Evolutionary conservation across 1,140 invertebrate genomes (phyloP).

Genomic region (Acyrthosiphon pisum): DNA sequence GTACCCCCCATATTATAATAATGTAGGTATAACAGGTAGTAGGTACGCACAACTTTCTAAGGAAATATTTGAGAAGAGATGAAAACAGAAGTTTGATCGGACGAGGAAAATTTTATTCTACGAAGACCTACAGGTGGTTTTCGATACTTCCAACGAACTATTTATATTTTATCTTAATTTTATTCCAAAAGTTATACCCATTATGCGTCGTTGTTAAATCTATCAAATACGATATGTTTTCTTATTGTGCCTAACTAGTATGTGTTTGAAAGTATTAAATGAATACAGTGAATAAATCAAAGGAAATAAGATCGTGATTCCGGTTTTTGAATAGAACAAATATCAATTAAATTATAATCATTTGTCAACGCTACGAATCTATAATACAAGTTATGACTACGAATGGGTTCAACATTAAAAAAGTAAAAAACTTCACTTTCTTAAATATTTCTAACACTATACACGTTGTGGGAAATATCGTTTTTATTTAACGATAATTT

Average conservation of each 20-base stretch:
- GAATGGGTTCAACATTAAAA: neutral
- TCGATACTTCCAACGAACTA: neutral
- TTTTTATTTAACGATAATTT: neutral
- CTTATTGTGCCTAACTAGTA: neutral
- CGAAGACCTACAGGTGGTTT: neutral
- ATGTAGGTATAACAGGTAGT: no score
- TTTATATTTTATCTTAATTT: neutral
- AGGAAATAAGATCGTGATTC: neutral
- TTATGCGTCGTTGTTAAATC: neutral
- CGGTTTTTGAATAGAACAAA: neutral
- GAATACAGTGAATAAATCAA: neutral
- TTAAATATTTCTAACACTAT: neutral
- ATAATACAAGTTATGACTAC: neutral
- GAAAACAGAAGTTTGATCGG: neutral
- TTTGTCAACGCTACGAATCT: neutral
- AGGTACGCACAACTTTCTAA: neutral
- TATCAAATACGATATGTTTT: neutral
- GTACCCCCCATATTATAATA: neutral
- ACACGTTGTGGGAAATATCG: neutral
- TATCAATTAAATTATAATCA: slow-evolving; percentile 15
- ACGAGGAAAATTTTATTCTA: neutral
- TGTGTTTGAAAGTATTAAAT: neutral
- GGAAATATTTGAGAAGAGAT: neutral
- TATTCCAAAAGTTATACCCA: neutral
- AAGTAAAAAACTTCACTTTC: neutral